Conservation (phyloP, 2,113 vertebrate species). For the Bubo blakistoni region DNA sequence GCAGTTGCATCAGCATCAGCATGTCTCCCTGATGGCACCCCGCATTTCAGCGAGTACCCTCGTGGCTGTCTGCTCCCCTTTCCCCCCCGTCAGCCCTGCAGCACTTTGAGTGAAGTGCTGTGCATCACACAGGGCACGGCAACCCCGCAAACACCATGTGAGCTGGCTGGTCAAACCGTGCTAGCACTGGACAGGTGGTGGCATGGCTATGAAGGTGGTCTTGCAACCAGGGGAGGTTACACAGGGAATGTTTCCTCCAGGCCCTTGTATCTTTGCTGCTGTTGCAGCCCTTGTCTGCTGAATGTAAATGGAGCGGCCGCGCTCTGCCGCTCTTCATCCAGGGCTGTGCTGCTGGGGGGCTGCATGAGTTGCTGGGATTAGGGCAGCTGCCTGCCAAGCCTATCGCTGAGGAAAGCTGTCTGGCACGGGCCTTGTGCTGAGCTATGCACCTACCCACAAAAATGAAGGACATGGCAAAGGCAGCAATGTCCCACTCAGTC, state of each 20-base stretch:
- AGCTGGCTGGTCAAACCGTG: too few relatives aligned
- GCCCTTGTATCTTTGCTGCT: neutral
- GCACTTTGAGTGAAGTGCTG: neutral
- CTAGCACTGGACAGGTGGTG: neutral
- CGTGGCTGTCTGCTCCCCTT: neutral
- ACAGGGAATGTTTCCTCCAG: neutral
- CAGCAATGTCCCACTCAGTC: conserved; percentile 78
- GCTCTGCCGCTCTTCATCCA: neutral
- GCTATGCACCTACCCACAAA: conserved; percentile 71
- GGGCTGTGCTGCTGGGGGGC: neutral
- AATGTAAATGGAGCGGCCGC: neutral
- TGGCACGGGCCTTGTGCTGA: neutral
- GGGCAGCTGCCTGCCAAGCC: neutral
- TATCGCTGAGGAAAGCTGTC: neutral
- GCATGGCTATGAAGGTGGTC: neutral
- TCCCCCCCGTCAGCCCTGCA: neutral
- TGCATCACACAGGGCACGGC: neutral
- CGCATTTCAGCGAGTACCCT: neutral
- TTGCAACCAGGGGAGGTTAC: neutral
- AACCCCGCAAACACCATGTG: neutral
- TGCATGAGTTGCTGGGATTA: neutral
- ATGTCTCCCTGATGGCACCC: neutral
- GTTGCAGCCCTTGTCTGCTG: neutral
- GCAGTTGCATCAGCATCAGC: neutral
- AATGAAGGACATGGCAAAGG: conserved; percentile 75